phyloP scores from a whole-genome alignment of 2,113 vertebrate species.

The Rhipidura dahli region DNA sequence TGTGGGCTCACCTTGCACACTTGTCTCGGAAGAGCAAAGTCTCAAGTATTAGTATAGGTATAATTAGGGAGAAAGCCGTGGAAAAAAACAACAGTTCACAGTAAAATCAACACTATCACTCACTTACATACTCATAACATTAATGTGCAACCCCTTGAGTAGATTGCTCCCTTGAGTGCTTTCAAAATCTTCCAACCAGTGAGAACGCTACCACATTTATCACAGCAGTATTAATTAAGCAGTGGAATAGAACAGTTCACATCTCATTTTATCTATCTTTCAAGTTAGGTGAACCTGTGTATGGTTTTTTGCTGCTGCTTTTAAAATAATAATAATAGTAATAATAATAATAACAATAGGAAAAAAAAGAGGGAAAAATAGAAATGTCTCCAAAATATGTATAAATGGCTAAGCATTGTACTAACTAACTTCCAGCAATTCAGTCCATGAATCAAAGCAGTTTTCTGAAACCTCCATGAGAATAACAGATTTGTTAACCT shows the following conservation, averaged over 20 bases:
- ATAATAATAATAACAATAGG: accelerated
- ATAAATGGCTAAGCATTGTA: neutral
- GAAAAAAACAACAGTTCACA: neutral
- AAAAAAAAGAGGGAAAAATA: neutral
- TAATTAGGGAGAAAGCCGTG: neutral
- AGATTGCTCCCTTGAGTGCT: neutral
- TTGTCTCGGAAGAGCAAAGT: neutral
- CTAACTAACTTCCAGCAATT: neutral
- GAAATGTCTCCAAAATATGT: neutral
- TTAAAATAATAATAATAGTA: neutral
- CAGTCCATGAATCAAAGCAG: neutral
- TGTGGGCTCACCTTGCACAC: neutral
- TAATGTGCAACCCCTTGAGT: neutral
- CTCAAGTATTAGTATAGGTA: neutral
- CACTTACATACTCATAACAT: neutral
- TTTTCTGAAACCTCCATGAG: neutral
- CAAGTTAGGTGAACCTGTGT: neutral
- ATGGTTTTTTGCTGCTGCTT: neutral
- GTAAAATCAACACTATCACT: neutral
- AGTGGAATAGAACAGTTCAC: neutral
- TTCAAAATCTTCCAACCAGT: neutral
- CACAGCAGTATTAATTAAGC: neutral
- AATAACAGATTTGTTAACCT: neutral
- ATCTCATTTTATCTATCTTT: neutral
- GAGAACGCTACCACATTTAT: neutral